Conservation (phyloP, 2,797 vertebrate species). For the Sebastes vulpes region DNA sequence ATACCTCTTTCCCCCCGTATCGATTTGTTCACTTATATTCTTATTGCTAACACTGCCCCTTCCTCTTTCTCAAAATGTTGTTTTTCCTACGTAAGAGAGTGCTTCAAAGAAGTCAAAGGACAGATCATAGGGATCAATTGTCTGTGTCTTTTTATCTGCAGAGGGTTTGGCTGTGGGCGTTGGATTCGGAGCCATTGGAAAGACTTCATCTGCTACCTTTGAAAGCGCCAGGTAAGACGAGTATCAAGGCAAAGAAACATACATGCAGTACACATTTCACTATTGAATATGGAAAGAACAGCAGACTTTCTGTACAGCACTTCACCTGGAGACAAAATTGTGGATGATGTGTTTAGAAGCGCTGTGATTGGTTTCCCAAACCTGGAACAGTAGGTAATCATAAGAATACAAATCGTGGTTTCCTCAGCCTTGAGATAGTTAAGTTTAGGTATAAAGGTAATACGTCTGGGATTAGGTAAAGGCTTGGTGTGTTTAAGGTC, state of each 20-base stretch:
- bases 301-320: neutral
- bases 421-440: neutral
- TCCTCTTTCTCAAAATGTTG: neutral
- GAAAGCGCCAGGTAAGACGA: constrained; percentile 92
- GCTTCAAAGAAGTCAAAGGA: neutral
- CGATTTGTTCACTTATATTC: neutral
- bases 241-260: neutral
- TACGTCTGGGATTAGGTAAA: neutral
- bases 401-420: neutral
- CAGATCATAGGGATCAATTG: neutral
- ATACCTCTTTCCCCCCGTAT: neutral
- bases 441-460: neutral
- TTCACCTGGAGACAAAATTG: neutral
- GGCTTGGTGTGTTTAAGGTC: neutral
- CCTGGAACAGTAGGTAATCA: neutral
- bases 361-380: neutral
- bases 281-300: neutral
- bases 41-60: neutral
- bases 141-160: constrained; percentile 63
- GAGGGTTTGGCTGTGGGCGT: constrained; percentile 97
- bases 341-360: neutral
- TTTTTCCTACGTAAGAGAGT: neutral
- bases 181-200: constrained; percentile 93
- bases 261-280: neutral
- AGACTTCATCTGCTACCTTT: constrained; percentile 91